Base-by-base conservation (phyloP, 2,113 vertebrate species). In the Saccopteryx leptura region DNA sequence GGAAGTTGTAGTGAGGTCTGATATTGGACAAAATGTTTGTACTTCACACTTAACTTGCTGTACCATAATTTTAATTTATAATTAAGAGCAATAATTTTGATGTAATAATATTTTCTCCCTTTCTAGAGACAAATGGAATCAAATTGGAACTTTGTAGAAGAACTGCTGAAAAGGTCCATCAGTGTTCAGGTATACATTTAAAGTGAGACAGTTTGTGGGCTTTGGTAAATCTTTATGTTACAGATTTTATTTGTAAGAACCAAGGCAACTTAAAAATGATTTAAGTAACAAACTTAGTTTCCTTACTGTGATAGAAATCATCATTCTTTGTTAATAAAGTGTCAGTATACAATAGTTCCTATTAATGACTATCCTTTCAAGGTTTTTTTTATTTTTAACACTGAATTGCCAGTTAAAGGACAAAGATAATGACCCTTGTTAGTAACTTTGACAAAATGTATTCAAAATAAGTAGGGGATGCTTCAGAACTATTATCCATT, bases 91-190 rank as follows among this genome's bases (percentile, higher is more conserved):
- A 1, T 69, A 88, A 7, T 98, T 97, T 83, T 96, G 63, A 89
- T 94, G 19, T 19, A 90, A 33, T 65, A 95, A 61, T 90, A 8
- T 61, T 98, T 98, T 94, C n/a, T 95, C 61, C 91, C 93, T 90
- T 97, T 98, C 88, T 98, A 99, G 99, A 99, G 99, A 96, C 96
- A 95, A 96, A 97, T 99, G 83, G 98, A 98, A 74, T 98, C 99
- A 93, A 99, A 99, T 91, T 99, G 99, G 99, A 98, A 96, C 88
- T 99, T 99, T 98, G 98, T 99, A 84, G 98, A 99, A 96, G 99
- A 99, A 95, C 97, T 99, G 84, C 98, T 99, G 54, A 99, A 99
- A 97, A 98, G 98, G 86, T 99, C 99, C 33, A 98, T 98, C 93
- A 98, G 95, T 98, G 93, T 98, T 80, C 99, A 99, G 99, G 99